Conservation (phyloP, 64 coral and sea anemone species). For the Acropora yongei region DNA sequence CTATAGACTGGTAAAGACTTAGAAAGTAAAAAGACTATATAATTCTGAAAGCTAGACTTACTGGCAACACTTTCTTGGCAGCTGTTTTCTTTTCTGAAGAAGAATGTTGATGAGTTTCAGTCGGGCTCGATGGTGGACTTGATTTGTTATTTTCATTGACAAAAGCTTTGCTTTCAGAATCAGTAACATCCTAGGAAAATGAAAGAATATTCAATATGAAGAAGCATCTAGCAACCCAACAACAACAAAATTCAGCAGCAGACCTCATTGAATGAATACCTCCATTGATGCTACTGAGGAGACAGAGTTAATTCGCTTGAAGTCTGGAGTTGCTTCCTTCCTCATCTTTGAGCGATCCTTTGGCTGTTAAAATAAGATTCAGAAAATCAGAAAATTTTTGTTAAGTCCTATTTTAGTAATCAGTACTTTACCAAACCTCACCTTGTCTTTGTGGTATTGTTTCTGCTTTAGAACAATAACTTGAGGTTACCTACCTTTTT, state of each 20-base stretch:
- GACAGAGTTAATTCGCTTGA: slow-evolving; percentile 58
- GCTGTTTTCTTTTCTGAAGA: background rate
- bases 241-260: too few species aligned
- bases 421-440: background rate
- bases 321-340: background rate
- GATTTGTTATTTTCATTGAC: slow-evolving; percentile 8
- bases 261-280: slow-evolving; percentile 28
- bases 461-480: too few species aligned
- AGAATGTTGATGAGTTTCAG: background rate
- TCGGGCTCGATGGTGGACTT: slow-evolving; percentile 23
- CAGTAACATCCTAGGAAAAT: background rate
- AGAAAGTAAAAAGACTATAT: too few species aligned
- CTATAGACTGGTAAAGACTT: too few species aligned
- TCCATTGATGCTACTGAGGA: slow-evolving; percentile 80
- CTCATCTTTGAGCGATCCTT: slow-evolving; percentile 60
- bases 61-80: background rate
- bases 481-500: slow-evolving; percentile 45
- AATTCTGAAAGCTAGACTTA: background rate
- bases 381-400: background rate
- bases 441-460: too few species aligned
- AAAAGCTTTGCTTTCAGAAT: slow-evolving; percentile 6
- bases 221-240: background rate
- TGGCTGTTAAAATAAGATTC: slow-evolving; percentile 16
- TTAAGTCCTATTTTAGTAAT: too few species aligned
- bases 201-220: background rate